Base-by-base conservation (phyloP, 37 sponge, comb jelly and placozoan species). In the Eunapius fragilis region DNA sequence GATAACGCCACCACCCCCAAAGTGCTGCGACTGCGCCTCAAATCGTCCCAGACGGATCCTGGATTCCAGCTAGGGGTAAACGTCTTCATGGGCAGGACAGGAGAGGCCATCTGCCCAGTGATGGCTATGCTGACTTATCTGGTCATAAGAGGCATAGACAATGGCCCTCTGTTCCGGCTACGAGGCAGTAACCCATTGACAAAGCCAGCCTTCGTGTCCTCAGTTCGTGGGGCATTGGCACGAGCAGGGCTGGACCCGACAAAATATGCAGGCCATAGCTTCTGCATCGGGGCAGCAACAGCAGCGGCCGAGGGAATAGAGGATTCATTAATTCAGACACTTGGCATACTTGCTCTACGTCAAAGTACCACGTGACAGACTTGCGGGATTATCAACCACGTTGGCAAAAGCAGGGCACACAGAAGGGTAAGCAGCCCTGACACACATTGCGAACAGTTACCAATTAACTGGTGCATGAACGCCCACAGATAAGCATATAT, bases 11-110 rank as follows among this genome's bases (percentile, higher is more conserved):
- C 3, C 7, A 72, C 2, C 37, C 72, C 83, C 17, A 26, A 36
- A 23, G 3, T 72, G 45, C 41, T 82, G 17, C 37, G 38, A 31
- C 27, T 82, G 37, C n/a, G 45, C 37, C 38, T 82, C n/a, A 72
- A 72, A 3, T 41, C 73, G 37, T 71, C 83, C 22, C 72, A 82
- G 47, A 82, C 83, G 11, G 83, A 82, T 74, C 83, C 83, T n/a
- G n/a, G n/a, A 31, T 82, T 82, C 30, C 73, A 72, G 31, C 23
- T 37, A 6, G 82, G 82, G 9, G 82, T 82, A 22, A 30, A 31
- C 28, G 25, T 82, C 47, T 71, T 38, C 26, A n/a, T 82, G 41
- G 83, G 83, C 35, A 71, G 27, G 33, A 82, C 73, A 3, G 73
- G 30, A 26, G 72, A 22, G 26, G 73, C 71, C 23, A 37, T 71